Evolutionary conservation across 2,113 vertebrate genomes (phyloP).

Genomic region (Tringa solitaria): DNA sequence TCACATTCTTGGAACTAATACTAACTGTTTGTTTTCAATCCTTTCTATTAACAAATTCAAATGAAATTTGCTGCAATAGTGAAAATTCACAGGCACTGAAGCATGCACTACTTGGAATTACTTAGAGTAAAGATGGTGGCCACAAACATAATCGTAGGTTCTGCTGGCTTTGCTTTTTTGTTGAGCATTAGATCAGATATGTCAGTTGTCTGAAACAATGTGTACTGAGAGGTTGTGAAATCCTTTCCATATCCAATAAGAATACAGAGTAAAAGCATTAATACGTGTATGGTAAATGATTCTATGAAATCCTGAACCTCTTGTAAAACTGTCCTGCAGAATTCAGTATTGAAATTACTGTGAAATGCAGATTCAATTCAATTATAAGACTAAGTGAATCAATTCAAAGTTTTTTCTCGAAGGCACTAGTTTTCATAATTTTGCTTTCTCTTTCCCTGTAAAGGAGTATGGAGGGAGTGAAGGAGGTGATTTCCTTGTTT

Average conservation of each 20-base stretch:
- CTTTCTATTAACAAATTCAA: not conserved
- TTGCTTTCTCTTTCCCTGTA: not conserved
- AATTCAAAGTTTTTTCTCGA: not conserved
- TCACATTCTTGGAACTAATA: not conserved
- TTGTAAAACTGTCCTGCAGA: not conserved
- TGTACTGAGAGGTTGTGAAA: not conserved
- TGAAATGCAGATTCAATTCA: not conserved
- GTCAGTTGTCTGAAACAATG: not conserved
- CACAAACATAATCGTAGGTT: not conserved
- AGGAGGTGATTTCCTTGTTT: not conserved
- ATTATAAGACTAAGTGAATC: not conserved
- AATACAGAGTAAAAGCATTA: not conserved
- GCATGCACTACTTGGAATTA: not conserved
- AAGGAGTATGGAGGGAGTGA: not conserved
- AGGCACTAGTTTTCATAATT: not conserved
- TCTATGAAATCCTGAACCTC: not conserved
- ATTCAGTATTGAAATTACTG: not conserved
- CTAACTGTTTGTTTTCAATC: not conserved
- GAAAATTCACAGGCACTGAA: not conserved
- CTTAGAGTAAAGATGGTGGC: not conserved
- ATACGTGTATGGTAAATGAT: not conserved
- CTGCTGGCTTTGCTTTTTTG: not conserved
- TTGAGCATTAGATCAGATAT: not conserved
- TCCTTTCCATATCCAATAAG: not conserved
- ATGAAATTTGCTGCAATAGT: not conserved